phyloP scores from a whole-genome alignment of 2,888 invertebrate species.

The Tholera decimalis region DNA sequence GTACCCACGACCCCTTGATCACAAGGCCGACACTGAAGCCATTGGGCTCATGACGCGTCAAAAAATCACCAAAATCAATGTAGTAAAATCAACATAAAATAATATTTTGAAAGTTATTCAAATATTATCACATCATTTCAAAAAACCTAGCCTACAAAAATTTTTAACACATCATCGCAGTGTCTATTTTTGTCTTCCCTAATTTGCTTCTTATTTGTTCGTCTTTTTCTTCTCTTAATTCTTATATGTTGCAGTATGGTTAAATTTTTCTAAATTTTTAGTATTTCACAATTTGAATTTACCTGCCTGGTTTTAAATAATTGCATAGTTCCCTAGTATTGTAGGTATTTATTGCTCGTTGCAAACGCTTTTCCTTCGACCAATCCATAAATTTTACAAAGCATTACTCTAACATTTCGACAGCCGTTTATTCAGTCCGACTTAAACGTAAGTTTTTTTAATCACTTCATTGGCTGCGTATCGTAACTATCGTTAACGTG shows the following conservation, averaged over 20 bases:
- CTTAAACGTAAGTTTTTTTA: slow-evolving; percentile 26
- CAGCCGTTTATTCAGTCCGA: slow-evolving; percentile 39
- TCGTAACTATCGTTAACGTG: slow-evolving; percentile 48
- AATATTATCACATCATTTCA: no score
- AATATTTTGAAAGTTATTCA: no score
- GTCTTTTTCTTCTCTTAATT: background rate
- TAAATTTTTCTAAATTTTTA: background rate
- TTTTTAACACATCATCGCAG: no score
- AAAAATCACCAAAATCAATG: no score
- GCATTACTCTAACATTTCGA: slow-evolving; percentile 36
- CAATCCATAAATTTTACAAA: slow-evolving; percentile 11
- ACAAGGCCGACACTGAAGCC: no score
- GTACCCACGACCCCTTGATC: no score
- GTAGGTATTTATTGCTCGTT: background rate
- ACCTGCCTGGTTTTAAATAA: background rate
- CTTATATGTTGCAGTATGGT: background rate
- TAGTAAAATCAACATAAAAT: no score
- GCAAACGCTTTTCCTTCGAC: background rate
- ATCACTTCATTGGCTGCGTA: slow-evolving; percentile 38
- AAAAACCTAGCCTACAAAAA: no score
- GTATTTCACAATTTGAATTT: background rate
- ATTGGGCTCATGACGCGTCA: no score
- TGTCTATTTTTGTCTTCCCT: no score
- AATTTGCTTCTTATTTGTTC: no score
- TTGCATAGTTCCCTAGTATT: background rate